Conservation (phyloP, 2,113 vertebrate species). For the Toxostoma redivivum region DNA sequence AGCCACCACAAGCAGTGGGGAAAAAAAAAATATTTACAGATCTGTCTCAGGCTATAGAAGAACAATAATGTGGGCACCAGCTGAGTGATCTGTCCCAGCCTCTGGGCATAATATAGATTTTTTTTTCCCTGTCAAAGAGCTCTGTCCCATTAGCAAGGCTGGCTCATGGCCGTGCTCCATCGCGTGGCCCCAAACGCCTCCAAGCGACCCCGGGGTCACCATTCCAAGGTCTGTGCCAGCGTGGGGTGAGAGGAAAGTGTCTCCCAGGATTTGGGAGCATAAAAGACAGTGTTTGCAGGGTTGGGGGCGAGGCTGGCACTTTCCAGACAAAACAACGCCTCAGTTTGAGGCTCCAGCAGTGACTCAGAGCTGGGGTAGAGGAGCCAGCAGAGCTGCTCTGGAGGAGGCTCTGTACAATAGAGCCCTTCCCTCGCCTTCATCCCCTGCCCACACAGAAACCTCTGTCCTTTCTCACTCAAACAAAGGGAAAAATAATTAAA, state of each 20-base stretch:
- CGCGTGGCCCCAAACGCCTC: neutral
- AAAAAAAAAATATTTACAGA: neutral
- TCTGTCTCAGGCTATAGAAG: neutral
- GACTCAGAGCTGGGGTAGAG: conserved; percentile 6
- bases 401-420: neutral
- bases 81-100: neutral
- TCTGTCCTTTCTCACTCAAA: neutral
- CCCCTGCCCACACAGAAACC: neutral
- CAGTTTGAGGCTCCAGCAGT: neutral
- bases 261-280: neutral
- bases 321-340: neutral
- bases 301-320: neutral
- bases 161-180: rapidly evolving
- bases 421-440: neutral
- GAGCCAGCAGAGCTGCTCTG: neutral
- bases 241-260: rapidly evolving
- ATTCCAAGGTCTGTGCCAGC: rapidly evolving
- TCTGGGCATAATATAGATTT: neutral
- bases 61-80: neutral
- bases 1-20: neutral
- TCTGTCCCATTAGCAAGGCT: neutral
- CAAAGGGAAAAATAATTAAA: neutral
- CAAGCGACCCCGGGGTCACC: neutral
- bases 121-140: neutral
- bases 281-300: neutral